Conservation (phyloP, 1,140 invertebrate species). For the Lethrus apterus region DNA sequence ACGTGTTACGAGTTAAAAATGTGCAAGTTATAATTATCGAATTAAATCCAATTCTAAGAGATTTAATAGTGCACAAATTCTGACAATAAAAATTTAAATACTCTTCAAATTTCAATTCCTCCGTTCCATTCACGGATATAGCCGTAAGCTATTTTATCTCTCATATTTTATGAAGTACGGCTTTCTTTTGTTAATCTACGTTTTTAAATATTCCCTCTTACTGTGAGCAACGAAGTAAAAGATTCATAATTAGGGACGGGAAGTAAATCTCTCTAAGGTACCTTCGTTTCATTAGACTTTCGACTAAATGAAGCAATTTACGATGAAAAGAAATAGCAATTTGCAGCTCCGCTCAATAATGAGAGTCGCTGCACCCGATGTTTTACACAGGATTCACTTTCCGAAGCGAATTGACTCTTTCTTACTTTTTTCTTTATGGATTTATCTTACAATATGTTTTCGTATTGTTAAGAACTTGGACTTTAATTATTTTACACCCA, state of each 20-base stretch:
- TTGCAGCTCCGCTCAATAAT: constrained; percentile 25
- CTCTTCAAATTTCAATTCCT: too few relatives aligned
- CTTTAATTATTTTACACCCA: too few relatives aligned
- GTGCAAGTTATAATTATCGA: too few relatives aligned
- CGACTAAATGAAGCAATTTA: constrained; percentile 27
- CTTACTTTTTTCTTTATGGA: too few relatives aligned
- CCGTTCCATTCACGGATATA: too few relatives aligned
- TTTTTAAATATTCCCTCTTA: constrained; percentile 20
- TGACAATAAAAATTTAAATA: too few relatives aligned
- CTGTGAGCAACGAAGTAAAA: constrained; percentile 16
- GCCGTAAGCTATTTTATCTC: constrained; percentile 15
- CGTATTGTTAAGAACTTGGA: too few relatives aligned
- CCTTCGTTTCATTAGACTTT: constrained; percentile 21
- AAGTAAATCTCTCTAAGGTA: constrained; percentile 19
- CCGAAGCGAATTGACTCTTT: too few relatives aligned
- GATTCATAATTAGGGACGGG: constrained; percentile 20
- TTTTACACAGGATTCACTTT: constrained; percentile 19
- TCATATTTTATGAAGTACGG: constrained; percentile 15
- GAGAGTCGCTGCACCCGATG: constrained; percentile 17
- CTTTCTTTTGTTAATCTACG: constrained; percentile 19
- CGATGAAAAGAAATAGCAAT: constrained; percentile 27
- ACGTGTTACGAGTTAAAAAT: too few relatives aligned
- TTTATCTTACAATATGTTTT: too few relatives aligned
- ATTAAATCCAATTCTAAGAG: too few relatives aligned
- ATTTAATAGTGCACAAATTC: too few relatives aligned